phyloP scores from a whole-genome alignment of 2,888 invertebrate genomes.

The Heliconius aoede region DNA sequence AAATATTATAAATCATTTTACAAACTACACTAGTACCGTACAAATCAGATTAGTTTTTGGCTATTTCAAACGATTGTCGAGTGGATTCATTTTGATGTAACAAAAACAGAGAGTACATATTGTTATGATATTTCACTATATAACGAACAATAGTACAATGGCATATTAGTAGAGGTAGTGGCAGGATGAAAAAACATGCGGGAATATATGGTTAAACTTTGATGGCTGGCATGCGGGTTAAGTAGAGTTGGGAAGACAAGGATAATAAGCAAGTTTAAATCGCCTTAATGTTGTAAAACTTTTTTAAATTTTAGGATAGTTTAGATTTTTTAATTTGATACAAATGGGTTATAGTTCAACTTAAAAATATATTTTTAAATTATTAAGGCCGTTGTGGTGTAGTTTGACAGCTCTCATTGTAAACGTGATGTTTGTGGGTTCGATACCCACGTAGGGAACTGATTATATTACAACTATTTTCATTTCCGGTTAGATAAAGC shows the following conservation, averaged over 20 bases:
- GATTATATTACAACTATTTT: too few relatives aligned
- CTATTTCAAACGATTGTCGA: conserved; percentile 8
- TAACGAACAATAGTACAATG: conserved; percentile 43
- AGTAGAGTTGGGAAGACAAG: conserved; percentile 7
- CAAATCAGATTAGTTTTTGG: conserved; percentile 15
- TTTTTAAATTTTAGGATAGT: background rate
- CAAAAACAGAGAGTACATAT: conserved; percentile 30
- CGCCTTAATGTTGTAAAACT: background rate
- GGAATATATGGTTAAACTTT: conserved; percentile 36
- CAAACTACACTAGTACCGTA: background rate
- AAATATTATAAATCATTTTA: background rate
- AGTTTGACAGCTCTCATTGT: too few relatives aligned
- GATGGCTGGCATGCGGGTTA: conserved; percentile 39
- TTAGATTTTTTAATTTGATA: background rate
- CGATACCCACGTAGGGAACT: too few relatives aligned
- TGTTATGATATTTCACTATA: conserved; percentile 40
- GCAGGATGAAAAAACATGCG: conserved; percentile 41
- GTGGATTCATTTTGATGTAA: conserved; percentile 19
- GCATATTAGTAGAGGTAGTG: conserved; percentile 40
- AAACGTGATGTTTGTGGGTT: too few relatives aligned
- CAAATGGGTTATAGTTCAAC: background rate
- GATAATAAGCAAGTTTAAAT: conserved; percentile 7
- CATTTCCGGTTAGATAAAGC: too few relatives aligned
- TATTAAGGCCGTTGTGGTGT: too few relatives aligned
- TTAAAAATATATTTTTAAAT: too few relatives aligned